These are phyloP conservation scores for Diarsia mendica DNA, from an alignment of 2,888 invertebrate genomes.

Conservation along the genomic window DNA sequence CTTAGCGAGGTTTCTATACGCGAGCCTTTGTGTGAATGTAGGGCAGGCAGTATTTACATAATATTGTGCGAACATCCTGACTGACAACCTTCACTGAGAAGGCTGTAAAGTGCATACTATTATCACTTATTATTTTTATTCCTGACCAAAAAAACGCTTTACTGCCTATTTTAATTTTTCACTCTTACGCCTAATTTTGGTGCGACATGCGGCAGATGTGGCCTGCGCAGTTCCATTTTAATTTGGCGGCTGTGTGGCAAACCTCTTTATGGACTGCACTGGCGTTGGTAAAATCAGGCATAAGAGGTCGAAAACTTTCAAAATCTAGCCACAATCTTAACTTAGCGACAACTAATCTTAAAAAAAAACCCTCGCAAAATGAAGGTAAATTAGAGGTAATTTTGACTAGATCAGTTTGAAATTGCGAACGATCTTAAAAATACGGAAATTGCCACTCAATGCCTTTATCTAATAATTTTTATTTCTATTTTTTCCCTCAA, in stretches of 20 bases:
- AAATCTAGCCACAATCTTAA: too few species aligned
- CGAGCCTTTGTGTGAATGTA: slow-evolving; percentile 40
- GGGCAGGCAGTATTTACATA: slow-evolving; percentile 42
- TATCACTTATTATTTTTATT: background rate
- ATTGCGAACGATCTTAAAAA: background rate
- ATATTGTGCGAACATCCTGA: slow-evolving; percentile 20
- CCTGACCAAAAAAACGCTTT: background rate
- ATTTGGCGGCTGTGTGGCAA: too few species aligned
- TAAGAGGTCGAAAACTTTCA: too few species aligned
- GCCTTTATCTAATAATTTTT: too few species aligned
- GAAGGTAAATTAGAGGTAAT: background rate
- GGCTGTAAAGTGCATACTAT: background rate
- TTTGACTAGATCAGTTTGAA: background rate
- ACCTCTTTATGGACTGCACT: too few species aligned
- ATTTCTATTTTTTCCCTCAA: background rate
- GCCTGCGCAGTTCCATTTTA: too few species aligned
- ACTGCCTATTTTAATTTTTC: too few species aligned
- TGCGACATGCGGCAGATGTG: too few species aligned
- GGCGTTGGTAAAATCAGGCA: too few species aligned
- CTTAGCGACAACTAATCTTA: too few species aligned
- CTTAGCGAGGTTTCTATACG: slow-evolving; percentile 35
- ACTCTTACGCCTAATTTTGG: too few species aligned
- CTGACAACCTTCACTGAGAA: background rate
- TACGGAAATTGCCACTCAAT: background rate
- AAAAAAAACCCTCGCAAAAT: background rate